These are phyloP conservation scores for Pogonophryne albipinna DNA, from an alignment of 2,797 vertebrate genomes.

Conservation along the genomic window DNA sequence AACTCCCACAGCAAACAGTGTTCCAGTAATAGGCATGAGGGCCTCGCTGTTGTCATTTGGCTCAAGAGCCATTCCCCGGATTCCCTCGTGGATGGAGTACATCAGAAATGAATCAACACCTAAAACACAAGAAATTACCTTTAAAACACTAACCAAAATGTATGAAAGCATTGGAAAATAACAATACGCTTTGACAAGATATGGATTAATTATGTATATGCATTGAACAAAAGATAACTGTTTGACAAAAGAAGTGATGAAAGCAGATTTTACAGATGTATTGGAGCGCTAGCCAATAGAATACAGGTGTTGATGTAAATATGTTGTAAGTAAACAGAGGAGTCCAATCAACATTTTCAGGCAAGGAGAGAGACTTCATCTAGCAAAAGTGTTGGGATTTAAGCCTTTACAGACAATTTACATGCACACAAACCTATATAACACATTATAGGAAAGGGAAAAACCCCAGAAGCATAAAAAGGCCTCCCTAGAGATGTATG, in stretches of 20 bases:
- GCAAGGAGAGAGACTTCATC: too few relatives aligned
- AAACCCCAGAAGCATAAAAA: too few relatives aligned
- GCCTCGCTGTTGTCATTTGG: conserved; percentile 94
- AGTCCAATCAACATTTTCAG: too few relatives aligned
- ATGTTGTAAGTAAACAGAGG: too few relatives aligned
- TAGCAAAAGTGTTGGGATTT: too few relatives aligned
- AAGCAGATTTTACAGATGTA: neutral
- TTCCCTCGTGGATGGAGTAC: conserved; percentile 97
- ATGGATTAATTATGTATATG: neutral
- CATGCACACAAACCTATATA: too few relatives aligned
- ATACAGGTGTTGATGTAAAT: too few relatives aligned
- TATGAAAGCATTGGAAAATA: neutral
- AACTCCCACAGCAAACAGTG: conserved; percentile 96
- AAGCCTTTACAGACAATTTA: too few relatives aligned
- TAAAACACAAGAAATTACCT: conserved; percentile 59
- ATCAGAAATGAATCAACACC: conserved; percentile 97
- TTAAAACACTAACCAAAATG: neutral
- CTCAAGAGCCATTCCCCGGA: conserved; percentile 94
- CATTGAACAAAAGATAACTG: neutral
- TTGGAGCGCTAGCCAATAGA: too few relatives aligned
- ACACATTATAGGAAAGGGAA: too few relatives aligned
- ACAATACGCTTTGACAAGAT: neutral
- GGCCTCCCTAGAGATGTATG: neutral
- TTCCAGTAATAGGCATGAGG: conserved; percentile 96
- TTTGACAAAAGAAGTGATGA: neutral